These are phyloP conservation scores for Spinibarbus caldwelli DNA, from an alignment of 2,797 vertebrate species.

Conservation along the genomic window DNA sequence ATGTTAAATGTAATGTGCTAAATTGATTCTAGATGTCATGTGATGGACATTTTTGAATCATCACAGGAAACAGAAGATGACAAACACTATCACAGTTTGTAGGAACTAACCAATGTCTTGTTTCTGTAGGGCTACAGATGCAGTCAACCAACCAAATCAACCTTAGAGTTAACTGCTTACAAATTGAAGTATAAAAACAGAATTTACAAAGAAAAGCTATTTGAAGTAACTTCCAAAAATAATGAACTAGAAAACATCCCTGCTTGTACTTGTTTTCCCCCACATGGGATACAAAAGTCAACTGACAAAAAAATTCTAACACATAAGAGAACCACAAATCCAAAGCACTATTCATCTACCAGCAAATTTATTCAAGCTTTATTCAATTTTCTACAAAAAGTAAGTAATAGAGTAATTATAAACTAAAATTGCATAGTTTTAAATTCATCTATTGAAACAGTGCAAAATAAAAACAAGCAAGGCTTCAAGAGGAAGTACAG, in stretches of 20 bases:
- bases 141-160: not conserved
- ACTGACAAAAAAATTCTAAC: not conserved
- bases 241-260: not conserved
- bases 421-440: constrained; percentile 9
- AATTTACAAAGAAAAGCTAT: not conserved
- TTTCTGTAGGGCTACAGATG: not conserved
- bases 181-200: not conserved
- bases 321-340: not conserved
- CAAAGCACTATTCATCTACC: not conserved
- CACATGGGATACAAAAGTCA: not conserved
- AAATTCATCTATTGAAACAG: not conserved
- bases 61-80: not conserved
- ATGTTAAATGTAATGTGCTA: not conserved
- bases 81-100: not conserved
- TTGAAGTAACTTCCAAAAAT: not conserved
- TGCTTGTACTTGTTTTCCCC: not conserved
- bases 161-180: not conserved
- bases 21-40: not conserved
- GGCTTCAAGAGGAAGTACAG: not conserved
- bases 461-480: constrained; percentile 30
- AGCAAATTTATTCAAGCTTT: not conserved
- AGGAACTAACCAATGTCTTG: not conserved
- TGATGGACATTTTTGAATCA: not conserved
- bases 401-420: not conserved
- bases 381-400: constrained; percentile 1